Percentiles rank a stretch among this genome's conserved stretches.
Conservation (phyloP, 2,888 invertebrate species). For the Ormyrus labotus region DNA sequence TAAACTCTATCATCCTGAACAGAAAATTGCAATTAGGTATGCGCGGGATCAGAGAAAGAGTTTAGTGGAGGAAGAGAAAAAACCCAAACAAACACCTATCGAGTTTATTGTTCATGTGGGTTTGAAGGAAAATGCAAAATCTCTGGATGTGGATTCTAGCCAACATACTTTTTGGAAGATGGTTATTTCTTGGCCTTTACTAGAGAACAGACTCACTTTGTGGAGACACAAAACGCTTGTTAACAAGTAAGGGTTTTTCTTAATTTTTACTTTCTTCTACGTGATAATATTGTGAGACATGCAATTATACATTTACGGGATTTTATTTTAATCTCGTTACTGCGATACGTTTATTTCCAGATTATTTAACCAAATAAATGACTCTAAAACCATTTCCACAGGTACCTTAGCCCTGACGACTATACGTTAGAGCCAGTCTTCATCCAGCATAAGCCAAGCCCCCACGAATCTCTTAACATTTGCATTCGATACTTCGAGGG, state of each 20-base stretch:
- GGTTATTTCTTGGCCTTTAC: conserved; percentile 79
- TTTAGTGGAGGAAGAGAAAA: conserved; percentile 30
- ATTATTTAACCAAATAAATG: background rate
- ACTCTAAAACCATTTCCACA: background rate
- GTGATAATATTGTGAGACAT: background rate
- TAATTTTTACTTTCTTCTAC: background rate
- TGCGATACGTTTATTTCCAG: background rate
- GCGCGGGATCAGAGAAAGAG: conserved; percentile 55
- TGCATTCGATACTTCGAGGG: conserved; percentile 70
- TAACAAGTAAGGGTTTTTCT: conserved; percentile 65
- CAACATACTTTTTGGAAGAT: conserved; percentile 80
- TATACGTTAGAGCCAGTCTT: conserved; percentile 65
- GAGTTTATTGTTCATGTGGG: conserved; percentile 76
- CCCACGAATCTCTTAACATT: conserved; percentile 67
- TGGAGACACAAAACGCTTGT: conserved; percentile 77
- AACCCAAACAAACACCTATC: conserved; percentile 71
- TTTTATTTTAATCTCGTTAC: background rate
- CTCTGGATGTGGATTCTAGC: conserved; percentile 73
- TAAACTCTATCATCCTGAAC: conserved; percentile 75
- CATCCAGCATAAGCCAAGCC: conserved; percentile 66
- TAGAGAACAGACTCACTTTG: conserved; percentile 75
- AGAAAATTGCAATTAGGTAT: conserved; percentile 73
- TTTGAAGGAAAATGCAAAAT: conserved; percentile 77
- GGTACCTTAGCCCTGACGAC: conserved; percentile 74
- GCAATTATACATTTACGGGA: background rate